Percentiles rank a stretch among this genome's conserved stretches.
Conservation (phyloP, 1,140 invertebrate species). For the Trinorchestia longiramus region DNA sequence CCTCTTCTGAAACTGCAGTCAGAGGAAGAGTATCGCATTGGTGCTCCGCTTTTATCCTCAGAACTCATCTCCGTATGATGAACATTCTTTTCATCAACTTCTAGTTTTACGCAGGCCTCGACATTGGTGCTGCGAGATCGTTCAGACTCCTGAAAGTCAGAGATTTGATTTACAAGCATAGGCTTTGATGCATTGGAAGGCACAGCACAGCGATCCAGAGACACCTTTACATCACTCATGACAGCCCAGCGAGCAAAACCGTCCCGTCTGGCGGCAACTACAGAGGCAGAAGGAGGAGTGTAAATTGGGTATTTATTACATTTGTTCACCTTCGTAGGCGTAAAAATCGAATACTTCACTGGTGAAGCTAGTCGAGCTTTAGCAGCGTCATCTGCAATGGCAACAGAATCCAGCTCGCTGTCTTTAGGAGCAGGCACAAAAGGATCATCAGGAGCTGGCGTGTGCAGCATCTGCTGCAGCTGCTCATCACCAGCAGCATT, state of each 20-base stretch:
- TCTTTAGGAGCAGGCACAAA: slow-evolving; percentile 23
- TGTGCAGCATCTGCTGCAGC: neutral
- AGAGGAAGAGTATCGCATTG: neutral
- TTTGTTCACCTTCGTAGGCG: neutral
- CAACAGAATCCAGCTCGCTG: neutral
- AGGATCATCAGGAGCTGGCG: neutral
- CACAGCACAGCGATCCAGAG: neutral
- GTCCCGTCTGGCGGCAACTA: neutral
- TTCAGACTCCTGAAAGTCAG: neutral
- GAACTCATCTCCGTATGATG: neutral
- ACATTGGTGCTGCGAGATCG: neutral
- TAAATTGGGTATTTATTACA: neutral
- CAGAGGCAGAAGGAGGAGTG: neutral
- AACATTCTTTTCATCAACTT: neutral
- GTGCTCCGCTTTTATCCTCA: neutral
- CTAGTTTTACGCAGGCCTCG: neutral
- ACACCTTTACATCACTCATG: neutral
- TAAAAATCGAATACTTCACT: neutral
- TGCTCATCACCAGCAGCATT: neutral
- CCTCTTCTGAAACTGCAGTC: neutral
- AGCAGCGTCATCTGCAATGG: neutral
- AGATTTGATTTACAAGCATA: neutral
- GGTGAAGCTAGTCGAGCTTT: neutral
- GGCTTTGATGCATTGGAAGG: neutral
- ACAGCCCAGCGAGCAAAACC: neutral